A percentile compares a stretch with the other conserved stretches of the same genome.
These are phyloP conservation scores for Apodemia zela DNA, from an alignment of 2,888 invertebrate species.

Conservation along the genomic window DNA sequence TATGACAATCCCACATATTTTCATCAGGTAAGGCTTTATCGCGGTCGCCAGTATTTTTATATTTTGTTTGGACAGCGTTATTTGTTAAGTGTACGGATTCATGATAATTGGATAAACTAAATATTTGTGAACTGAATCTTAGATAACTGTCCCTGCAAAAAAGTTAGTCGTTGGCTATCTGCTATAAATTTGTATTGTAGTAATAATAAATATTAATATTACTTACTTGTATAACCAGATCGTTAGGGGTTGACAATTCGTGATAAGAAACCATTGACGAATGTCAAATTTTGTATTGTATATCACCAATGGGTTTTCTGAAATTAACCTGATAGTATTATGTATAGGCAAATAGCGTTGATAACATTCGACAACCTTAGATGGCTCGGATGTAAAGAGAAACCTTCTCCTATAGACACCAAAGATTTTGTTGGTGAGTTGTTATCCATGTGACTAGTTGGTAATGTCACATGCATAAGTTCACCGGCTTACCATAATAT, in stretches of 20 bases:
- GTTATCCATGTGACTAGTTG: no score
- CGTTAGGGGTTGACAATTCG: constrained; percentile 93
- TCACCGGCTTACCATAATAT: no score
- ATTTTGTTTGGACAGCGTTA: constrained; percentile 95
- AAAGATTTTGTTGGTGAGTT: no score
- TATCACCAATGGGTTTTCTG: constrained; percentile 93
- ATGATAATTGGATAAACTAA: constrained; percentile 91
- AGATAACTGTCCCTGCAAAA: constrained; percentile 90
- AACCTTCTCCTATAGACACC: no score
- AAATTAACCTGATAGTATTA: constrained; percentile 38
- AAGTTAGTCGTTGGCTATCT: constrained; percentile 5
- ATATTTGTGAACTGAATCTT: constrained; percentile 94
- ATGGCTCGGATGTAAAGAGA: no score
- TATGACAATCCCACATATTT: constrained; percentile 97
- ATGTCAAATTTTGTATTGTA: constrained; percentile 97
- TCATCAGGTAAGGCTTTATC: constrained; percentile 90
- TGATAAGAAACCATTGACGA: constrained; percentile 96
- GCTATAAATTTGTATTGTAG: neutral
- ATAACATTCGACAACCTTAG: no score
- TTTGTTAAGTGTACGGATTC: constrained; percentile 96
- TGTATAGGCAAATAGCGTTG: no score
- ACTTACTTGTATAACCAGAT: constrained; percentile 94
- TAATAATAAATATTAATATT: neutral
- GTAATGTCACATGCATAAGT: no score
- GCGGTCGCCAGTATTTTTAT: constrained; percentile 84